Evolutionary conservation across 2,797 vertebrate genomes (phyloP).

Genomic region (Crenichthys baileyi): DNA sequence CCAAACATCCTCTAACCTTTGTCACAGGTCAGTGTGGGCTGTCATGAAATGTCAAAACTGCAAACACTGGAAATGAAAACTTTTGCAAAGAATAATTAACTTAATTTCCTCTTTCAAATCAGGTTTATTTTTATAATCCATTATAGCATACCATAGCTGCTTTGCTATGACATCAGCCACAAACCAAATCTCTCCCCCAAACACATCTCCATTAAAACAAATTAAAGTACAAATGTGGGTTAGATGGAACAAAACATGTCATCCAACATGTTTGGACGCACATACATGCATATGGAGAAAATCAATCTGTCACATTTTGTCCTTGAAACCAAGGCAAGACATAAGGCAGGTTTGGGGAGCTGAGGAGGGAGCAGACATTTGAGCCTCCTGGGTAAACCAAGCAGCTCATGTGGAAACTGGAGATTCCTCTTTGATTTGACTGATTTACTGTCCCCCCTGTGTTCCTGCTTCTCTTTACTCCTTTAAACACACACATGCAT

Average conservation of each 20-base stretch:
- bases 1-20: slow-evolving; percentile 49
- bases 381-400: slow-evolving; percentile 53
- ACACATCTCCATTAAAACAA: neutral
- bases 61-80: slow-evolving; percentile 12
- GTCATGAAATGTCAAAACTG: slow-evolving; percentile 22
- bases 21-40: slow-evolving; percentile 8
- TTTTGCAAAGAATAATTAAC: slow-evolving; percentile 2
- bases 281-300: neutral
- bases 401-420: slow-evolving; percentile 26
- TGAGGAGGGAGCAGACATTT: slow-evolving; percentile 48
- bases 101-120: slow-evolving; percentile 33
- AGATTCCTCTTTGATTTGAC: slow-evolving; percentile 34
- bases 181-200: neutral
- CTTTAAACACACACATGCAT: slow-evolving; percentile 13
- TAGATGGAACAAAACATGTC: neutral
- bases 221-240: neutral
- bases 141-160: neutral
- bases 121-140: slow-evolving; percentile 49
- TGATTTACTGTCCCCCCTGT: slow-evolving; percentile 49
- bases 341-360: neutral
- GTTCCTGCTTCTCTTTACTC: slow-evolving; percentile 33
- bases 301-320: neutral
- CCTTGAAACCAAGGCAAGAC: neutral
- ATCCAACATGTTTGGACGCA: neutral
- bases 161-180: slow-evolving; percentile 2